Conservation (phyloP, 1,140 invertebrate genomes). For the Telenomus remus region DNA sequence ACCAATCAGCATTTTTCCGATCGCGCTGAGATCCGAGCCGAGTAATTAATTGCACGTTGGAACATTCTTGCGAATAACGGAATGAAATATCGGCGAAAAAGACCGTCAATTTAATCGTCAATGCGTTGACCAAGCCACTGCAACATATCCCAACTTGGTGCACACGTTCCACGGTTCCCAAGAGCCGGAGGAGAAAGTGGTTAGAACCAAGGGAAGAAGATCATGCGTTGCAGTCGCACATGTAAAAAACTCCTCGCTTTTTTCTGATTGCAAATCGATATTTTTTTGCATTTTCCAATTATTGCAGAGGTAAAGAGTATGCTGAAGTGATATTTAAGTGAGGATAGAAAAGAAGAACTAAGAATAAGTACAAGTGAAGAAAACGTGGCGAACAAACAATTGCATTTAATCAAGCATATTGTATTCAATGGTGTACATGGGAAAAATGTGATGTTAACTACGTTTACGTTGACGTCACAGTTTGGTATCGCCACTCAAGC, state of each 20-base stretch:
- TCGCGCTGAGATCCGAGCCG: slow-evolving; percentile 19
- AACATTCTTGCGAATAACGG: slow-evolving; percentile 43
- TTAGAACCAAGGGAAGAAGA: slow-evolving; percentile 48
- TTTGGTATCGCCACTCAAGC: slow-evolving; percentile 40
- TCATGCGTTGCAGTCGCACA: slow-evolving; percentile 37
- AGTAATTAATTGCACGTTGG: slow-evolving; percentile 54
- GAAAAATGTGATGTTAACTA: slow-evolving; percentile 51
- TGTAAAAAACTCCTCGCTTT: no score
- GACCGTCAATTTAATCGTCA: slow-evolving; percentile 48
- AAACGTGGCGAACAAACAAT: slow-evolving; percentile 43
- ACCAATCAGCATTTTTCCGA: slow-evolving; percentile 53
- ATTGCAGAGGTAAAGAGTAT: background rate
- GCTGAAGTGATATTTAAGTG: no score
- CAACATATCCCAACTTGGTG: slow-evolving; percentile 6
- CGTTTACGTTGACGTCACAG: slow-evolving; percentile 38
- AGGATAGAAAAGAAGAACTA: no score
- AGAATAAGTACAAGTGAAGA: background rate
- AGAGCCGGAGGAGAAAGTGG: slow-evolving; percentile 41
- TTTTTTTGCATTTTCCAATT: background rate
- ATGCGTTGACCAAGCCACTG: slow-evolving; percentile 30
- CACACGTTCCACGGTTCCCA: slow-evolving; percentile 27
- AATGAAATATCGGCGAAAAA: slow-evolving; percentile 52
- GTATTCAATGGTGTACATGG: slow-evolving; percentile 32
- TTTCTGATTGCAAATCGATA: no score
- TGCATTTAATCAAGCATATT: slow-evolving; percentile 42